Conservation (phyloP, 2,797 vertebrate species). For the Poeciliopsis paucimaculata region DNA sequence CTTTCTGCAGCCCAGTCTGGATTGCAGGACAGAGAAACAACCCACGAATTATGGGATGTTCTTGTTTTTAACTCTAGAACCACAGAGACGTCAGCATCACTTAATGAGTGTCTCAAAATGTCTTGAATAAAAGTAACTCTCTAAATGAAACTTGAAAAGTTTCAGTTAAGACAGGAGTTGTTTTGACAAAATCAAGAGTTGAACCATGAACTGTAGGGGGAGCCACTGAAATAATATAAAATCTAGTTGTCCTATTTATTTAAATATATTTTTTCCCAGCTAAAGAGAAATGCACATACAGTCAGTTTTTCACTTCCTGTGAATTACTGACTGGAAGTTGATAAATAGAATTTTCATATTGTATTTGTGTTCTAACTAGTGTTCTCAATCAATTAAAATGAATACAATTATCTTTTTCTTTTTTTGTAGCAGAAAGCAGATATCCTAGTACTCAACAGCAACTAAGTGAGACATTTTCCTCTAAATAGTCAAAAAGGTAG, state of each 20-base stretch:
- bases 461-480: no score
- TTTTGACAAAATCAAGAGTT: neutral
- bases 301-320: neutral
- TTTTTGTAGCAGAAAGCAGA: no score
- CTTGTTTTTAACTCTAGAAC: neutral
- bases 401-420: no score
- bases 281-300: neutral
- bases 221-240: neutral
- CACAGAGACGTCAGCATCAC: neutral
- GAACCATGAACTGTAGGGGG: neutral
- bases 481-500: no score
- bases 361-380: no score
- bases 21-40: constrained; percentile 37
- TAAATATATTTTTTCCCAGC: neutral
- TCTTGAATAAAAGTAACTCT: neutral
- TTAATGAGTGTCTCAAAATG: neutral
- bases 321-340: neutral
- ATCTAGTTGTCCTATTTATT: neutral
- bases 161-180: neutral
- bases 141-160: neutral
- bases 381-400: no score
- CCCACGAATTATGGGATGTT: neutral
- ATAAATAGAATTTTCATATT: neutral
- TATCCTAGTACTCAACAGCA: no score
- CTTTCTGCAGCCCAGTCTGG: constrained; percentile 27